phyloP scores from a whole-genome alignment of 2,113 vertebrate genomes.

The Antechinus flavipes region DNA sequence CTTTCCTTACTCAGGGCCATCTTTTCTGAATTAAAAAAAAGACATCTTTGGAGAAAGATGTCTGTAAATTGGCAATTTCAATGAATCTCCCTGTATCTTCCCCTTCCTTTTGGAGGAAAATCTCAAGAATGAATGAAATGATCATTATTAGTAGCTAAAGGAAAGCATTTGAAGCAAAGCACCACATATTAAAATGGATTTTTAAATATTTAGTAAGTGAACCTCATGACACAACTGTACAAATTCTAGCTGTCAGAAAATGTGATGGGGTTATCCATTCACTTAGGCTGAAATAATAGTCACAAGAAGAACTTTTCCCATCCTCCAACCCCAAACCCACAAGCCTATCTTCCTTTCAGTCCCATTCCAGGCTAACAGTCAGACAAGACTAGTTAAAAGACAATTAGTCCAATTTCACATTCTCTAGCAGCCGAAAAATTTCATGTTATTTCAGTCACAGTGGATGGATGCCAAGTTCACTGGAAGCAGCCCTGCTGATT shows the following conservation, averaged over 20 bases:
- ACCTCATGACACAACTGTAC: conserved; percentile 17
- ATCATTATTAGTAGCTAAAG: conserved; percentile 15
- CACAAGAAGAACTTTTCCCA: conserved; percentile 42
- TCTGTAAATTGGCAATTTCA: not conserved
- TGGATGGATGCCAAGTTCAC: conserved; percentile 92
- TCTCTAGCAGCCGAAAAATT: conserved; percentile 93
- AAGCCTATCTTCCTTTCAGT: conserved; percentile 57
- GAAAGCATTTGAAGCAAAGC: conserved; percentile 41
- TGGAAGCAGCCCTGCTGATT: conserved; percentile 88
- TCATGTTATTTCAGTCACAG: conserved; percentile 91
- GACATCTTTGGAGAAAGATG: not conserved
- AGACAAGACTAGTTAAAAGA: conserved; percentile 88
- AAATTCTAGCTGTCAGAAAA: conserved; percentile 34
- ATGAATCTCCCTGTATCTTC: not conserved
- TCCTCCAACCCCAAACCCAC: not conserved
- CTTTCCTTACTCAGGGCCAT: not conserved
- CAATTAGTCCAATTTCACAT: conserved; percentile 95
- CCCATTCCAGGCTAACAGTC: conserved; percentile 80
- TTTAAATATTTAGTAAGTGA: conserved; percentile 60
- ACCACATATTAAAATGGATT: conserved; percentile 40
- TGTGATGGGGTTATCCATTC: conserved; percentile 10
- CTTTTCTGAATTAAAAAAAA: not conserved
- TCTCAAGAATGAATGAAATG: conserved; percentile 33
- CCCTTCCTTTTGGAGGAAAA: not conserved
- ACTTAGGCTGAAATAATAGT: conserved; percentile 37